These are phyloP conservation scores for Amphiura filiformis DNA, from an alignment of 35 echinoderm and acorn worm genomes.

Conservation along the genomic window DNA sequence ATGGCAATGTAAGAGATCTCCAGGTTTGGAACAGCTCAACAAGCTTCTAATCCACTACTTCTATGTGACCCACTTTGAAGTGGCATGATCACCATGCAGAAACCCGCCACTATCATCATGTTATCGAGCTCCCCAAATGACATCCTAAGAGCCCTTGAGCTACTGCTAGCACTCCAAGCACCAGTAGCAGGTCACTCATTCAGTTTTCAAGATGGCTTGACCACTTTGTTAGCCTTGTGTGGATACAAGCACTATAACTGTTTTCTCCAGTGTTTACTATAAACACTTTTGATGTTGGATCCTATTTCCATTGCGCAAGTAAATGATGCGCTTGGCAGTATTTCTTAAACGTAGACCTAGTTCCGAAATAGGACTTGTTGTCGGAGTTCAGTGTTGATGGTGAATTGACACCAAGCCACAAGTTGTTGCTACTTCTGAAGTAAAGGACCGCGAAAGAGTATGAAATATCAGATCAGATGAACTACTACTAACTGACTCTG, in stretches of 20 bases:
- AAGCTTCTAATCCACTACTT: background rate
- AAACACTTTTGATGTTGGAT: slow-evolving; percentile 3
- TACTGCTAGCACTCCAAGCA: background rate
- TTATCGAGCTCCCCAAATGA: slow-evolving; percentile 1
- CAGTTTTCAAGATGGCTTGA: slow-evolving; percentile 3
- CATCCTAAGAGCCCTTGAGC: slow-evolving; percentile 3
- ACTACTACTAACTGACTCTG: background rate
- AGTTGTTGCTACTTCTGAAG: background rate
- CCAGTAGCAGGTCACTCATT: background rate
- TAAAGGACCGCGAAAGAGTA: background rate
- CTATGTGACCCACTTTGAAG: slow-evolving; percentile 10
- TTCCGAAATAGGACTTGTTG: background rate
- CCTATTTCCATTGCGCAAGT: background rate
- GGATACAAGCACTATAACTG: background rate
- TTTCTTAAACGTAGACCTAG: background rate
- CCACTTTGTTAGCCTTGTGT: background rate
- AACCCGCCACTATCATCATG: slow-evolving; percentile 3
- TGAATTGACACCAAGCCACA: background rate
- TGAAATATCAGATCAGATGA: background rate
- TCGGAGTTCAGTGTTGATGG: background rate
- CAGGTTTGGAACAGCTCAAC: background rate
- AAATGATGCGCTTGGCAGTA: background rate
- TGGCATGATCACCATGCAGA: background rate
- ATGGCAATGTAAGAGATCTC: background rate
- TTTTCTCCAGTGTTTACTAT: slow-evolving; percentile 4